Evolutionary conservation across 2,797 vertebrate genomes (phyloP).

Genomic region (Acanthornis magna): DNA sequence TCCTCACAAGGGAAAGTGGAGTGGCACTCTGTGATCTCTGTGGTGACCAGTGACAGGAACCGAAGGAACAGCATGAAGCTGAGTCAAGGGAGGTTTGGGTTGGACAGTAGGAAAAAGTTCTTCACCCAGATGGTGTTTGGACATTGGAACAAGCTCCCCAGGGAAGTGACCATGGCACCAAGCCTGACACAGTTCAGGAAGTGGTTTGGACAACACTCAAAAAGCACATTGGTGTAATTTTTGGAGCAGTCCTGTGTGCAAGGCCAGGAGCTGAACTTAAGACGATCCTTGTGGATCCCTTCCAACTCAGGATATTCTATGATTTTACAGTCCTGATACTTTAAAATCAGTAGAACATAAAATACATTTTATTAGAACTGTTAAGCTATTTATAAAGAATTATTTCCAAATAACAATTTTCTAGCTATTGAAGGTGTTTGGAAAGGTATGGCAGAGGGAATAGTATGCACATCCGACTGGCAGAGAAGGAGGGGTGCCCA

Average conservation of each 20-base stretch:
- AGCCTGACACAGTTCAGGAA: neutral
- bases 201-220: neutral
- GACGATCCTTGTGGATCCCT: neutral
- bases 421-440: neutral
- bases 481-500: neutral
- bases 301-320: neutral
- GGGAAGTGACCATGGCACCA: neutral
- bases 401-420: neutral
- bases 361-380: neutral
- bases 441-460: neutral
- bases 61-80: neutral
- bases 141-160: neutral
- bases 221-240: neutral
- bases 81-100: neutral
- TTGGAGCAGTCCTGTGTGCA: neutral
- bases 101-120: neutral
- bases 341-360: neutral
- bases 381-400: neutral
- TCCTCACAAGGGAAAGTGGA: neutral
- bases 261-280: neutral
- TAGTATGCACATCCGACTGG: rapidly evolving
- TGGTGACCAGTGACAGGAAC: neutral
- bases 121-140: neutral
- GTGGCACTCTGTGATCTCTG: neutral
- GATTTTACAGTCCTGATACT: neutral